phyloP scores from a whole-genome alignment of 2,797 vertebrate species.

The Sarcophilus harrisii region DNA sequence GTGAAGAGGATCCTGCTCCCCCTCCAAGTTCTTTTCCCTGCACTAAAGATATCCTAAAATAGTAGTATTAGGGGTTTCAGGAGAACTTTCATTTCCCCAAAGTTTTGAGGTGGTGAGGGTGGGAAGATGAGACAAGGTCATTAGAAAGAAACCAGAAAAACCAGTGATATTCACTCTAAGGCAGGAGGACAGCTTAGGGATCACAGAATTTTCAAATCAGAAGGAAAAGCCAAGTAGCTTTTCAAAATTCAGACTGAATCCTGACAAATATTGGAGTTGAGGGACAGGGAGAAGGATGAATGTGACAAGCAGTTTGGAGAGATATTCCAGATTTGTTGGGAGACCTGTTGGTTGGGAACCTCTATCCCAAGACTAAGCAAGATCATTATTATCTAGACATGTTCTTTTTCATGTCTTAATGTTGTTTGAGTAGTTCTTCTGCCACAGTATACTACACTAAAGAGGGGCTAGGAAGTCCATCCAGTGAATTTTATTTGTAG shows the following conservation, averaged over 20 bases:
- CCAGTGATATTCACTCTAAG: not conserved
- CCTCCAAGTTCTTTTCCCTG: not conserved
- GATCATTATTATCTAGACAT: accelerated
- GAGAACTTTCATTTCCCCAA: not conserved
- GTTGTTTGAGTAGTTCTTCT: not conserved
- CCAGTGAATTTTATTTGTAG: not conserved
- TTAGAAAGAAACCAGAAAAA: not conserved
- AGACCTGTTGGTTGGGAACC: not conserved
- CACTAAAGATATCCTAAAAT: not conserved
- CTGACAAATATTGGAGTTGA: not conserved
- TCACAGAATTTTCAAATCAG: not conserved
- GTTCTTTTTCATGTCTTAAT: not conserved
- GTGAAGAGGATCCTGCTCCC: not conserved
- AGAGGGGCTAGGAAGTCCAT: not conserved
- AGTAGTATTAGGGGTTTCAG: not conserved
- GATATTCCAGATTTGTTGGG: not conserved
- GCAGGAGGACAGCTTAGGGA: not conserved
- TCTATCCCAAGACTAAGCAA: not conserved
- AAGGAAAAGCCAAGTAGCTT: not conserved
- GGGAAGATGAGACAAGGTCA: not conserved
- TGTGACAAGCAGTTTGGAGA: accelerated
- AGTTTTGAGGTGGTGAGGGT: not conserved
- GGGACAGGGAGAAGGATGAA: not conserved
- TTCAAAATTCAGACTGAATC: too few relatives aligned
- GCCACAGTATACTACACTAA: not conserved